These are phyloP conservation scores for Papilio dardanus DNA, from an alignment of 1,140 invertebrate genomes.

Conservation along the genomic window DNA sequence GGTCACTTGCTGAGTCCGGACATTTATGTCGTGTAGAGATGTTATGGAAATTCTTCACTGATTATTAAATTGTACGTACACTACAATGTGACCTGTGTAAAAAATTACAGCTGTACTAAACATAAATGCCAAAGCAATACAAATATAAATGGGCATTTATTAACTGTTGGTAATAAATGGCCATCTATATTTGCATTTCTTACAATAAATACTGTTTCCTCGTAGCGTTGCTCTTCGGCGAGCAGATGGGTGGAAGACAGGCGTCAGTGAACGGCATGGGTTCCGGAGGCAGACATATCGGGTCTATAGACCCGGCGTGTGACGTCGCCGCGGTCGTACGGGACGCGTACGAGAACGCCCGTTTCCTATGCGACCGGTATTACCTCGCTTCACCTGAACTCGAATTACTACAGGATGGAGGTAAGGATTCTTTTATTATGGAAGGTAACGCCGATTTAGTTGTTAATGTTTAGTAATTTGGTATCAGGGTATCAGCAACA, in stretches of 20 bases:
- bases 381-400: conserved; percentile 96
- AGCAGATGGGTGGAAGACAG: conserved; percentile 84
- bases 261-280: conserved; percentile 82
- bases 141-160: background rate
- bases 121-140: background rate
- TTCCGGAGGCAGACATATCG: conserved; percentile 92
- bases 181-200: no score
- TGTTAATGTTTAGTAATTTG: background rate
- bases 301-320: conserved; percentile 97
- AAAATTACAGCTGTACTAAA: background rate
- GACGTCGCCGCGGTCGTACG: conserved; percentile 92
- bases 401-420: conserved; percentile 89
- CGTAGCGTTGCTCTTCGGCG: conserved; percentile 94
- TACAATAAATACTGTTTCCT: background rate
- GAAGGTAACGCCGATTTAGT: background rate
- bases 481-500: no score
- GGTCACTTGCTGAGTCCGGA: background rate
- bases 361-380: conserved; percentile 99
- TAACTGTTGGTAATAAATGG: no score
- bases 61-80: no score
- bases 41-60: background rate
- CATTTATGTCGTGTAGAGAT: background rate
- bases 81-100: no score
- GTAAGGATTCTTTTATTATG: conserved; percentile 80
- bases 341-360: conserved; percentile 98